phyloP scores from a whole-genome alignment of 2,797 vertebrate genomes.

The Pogonophryne albipinna region DNA sequence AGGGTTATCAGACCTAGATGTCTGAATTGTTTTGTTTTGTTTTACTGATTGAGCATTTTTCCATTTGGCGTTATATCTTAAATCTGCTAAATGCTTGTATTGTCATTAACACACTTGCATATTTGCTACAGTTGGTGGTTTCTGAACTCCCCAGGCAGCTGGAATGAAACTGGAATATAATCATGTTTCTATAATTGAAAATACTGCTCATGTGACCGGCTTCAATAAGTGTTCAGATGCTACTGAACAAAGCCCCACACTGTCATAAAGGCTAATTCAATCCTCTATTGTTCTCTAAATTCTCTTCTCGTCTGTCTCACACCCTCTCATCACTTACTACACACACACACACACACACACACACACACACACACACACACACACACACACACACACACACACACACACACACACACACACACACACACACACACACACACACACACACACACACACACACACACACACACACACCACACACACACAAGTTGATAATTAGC shows the following conservation, averaged over 20 bases:
- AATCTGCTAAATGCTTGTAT: not conserved
- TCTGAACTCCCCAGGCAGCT: not conserved
- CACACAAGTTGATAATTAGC: constrained; percentile 51
- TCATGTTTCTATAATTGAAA: not conserved
- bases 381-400: not conserved
- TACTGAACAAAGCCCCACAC: not conserved
- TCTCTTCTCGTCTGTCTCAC: no score
- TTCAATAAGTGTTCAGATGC: constrained; percentile 5
- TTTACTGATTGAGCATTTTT: not conserved
- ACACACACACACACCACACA: not conserved
- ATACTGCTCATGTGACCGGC: not conserved
- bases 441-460: no score
- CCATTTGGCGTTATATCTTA: not conserved
- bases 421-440: not conserved
- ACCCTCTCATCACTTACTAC: constrained; percentile 2
- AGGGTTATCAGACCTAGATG: no score
- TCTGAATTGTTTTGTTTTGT: not conserved
- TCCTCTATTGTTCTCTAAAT: constrained; percentile 6
- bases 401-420: not conserved
- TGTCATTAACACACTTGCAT: not conserved
- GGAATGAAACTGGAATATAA: not conserved
- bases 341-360: not conserved
- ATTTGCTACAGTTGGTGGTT: not conserved
- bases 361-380: not conserved
- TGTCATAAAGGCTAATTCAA: not conserved